These are phyloP conservation scores for Albula goreensis DNA, from an alignment of 2,113 vertebrate genomes.

Conservation along the genomic window DNA sequence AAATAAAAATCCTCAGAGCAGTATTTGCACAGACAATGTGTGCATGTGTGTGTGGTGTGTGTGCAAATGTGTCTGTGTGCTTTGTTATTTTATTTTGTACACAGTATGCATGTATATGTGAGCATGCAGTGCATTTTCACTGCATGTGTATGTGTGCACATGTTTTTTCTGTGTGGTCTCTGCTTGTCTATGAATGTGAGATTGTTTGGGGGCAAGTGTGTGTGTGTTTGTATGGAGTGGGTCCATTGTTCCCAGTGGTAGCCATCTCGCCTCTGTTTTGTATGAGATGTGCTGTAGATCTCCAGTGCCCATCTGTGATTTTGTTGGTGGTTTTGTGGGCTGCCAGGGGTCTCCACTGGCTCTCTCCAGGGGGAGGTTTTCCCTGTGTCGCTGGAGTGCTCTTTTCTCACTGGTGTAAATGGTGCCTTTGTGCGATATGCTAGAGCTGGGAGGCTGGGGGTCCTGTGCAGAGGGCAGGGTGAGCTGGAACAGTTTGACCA, in stretches of 20 bases:
- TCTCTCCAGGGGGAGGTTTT: not conserved
- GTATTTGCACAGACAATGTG: not conserved
- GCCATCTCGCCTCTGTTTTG: not conserved
- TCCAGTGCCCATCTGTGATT: not conserved
- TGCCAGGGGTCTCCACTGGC: not conserved
- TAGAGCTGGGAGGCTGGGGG: conserved; percentile 2
- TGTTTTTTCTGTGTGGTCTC: conserved; percentile 7
- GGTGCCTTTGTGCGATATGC: conserved; percentile 13
- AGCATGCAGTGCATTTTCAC: not conserved
- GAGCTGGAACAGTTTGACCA: not conserved
- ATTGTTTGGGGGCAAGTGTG: not conserved
- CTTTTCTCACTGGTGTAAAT: not conserved
- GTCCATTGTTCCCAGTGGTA: not conserved
- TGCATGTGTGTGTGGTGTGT: not conserved
- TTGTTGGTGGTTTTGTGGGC: not conserved
- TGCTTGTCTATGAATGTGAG: not conserved
- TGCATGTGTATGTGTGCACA: conserved; percentile 4
- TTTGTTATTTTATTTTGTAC: not conserved
- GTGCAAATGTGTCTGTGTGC: not conserved
- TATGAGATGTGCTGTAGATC: not conserved
- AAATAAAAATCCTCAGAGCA: too few species aligned
- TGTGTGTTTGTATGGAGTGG: conserved; percentile 23
- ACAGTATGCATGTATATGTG: conserved; percentile 13
- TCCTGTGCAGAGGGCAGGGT: conserved; percentile 10
- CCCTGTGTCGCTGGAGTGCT: conserved; percentile 5